Evolutionary conservation across 2,113 vertebrate species (phyloP), one percentile per base, ranked within the genome.

Genomic region (Tupaia tana): DNA sequence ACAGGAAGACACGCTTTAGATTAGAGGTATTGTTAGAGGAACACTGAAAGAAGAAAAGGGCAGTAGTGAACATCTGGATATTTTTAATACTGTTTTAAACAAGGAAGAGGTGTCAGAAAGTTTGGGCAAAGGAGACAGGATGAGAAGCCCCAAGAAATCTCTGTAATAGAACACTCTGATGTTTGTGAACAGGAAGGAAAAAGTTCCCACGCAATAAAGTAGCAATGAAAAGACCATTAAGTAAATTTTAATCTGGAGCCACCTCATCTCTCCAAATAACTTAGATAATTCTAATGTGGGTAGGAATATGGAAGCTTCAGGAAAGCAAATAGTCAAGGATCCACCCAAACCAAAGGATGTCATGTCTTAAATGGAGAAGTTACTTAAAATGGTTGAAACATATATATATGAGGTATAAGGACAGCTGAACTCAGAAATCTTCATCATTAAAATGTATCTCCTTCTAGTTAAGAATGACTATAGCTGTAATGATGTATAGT

Each of bases 291-390:
- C 29, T 74, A 79, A 80, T 2, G 0, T 64, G 43, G 12, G 4
- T n/a, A 29, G 13, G 66, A 91, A 59, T 7, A 90, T 58, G 13
- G 59, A 78, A 67, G 4, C 7, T 91, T 66, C 19, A 86, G 16
- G 67, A 86, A 88, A 96, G 27, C 86, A 88, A 93, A 75, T 24
- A 93, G 43, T 63, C 52, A 81, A 81, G 2, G 3, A 67, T 64
- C 2, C 16, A 80, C 59, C 9, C 25, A 71, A 74, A 86, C 1
- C 22, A 96, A 82, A 91, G 19, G 11, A 56, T 61, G 83, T 18
- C 24, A 75, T 52, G 11, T 29, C 59, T 59, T 79, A 66, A 54
- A 27, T 75, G 12, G 79, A 93, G 10, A 88, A 59, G n/a, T 83
- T 27, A 90, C 52, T 87, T 81, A 34, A 95, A 95, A 71, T 73